phyloP scores from a whole-genome alignment of 1,140 invertebrate genomes.

The Patella vulgata region DNA sequence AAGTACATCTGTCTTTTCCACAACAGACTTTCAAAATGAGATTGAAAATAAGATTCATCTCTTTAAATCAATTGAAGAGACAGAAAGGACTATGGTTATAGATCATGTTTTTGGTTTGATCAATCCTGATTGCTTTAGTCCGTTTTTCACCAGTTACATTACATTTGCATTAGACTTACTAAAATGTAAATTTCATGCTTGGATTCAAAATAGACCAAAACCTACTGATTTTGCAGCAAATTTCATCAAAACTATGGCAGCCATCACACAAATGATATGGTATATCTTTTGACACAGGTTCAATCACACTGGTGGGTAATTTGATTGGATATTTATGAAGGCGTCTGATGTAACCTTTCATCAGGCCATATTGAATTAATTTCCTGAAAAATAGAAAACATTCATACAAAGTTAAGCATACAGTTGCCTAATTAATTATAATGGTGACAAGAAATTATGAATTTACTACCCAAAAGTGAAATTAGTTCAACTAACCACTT shows the following conservation, averaged over 20 bases:
- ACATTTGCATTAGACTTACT: too few species aligned
- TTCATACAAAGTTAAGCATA: neutral
- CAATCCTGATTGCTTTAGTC: too few species aligned
- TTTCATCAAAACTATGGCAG: conserved; percentile 84
- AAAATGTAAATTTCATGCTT: neutral
- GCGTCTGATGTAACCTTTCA: conserved; percentile 85
- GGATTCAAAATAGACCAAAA: neutral
- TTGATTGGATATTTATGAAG: conserved; percentile 76
- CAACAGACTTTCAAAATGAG: neutral
- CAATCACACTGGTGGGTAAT: conserved; percentile 22
- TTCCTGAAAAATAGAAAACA: conserved; percentile 69
- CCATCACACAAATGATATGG: conserved; percentile 79
- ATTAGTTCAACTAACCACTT: neutral
- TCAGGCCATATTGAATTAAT: conserved; percentile 89
- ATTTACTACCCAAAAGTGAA: neutral
- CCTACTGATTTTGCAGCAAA: conserved; percentile 82
- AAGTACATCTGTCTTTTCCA: neutral
- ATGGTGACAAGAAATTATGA: neutral
- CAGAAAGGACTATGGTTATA: too few species aligned
- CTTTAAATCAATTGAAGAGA: too few species aligned
- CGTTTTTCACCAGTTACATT: too few species aligned
- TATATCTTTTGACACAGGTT: conserved; percentile 24
- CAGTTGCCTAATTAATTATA: neutral
- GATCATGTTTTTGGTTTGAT: too few species aligned
- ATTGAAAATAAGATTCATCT: neutral